Percentiles rank a stretch among this genome's conserved stretches.
These are phyloP conservation scores for Dicyrtoma fusca DNA, from an alignment of 2,888 invertebrate genomes.

Conservation along the genomic window DNA sequence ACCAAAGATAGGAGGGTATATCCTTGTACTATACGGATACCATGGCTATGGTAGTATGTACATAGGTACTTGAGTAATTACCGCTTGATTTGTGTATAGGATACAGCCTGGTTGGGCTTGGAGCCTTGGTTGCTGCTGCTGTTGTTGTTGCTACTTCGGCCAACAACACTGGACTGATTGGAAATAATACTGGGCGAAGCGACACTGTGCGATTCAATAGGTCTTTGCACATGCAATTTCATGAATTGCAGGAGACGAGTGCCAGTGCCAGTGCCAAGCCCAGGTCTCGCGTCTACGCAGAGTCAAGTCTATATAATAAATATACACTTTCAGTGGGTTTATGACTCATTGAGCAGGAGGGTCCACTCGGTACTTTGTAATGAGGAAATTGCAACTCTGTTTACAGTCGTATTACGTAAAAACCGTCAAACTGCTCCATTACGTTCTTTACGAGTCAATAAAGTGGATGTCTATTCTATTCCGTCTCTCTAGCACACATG, in stretches of 20 bases:
- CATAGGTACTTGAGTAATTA: no score
- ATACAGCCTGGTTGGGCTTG: no score
- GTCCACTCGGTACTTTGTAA: conserved; percentile 9
- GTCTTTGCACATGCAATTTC: conserved; percentile 25
- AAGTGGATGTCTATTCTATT: neutral
- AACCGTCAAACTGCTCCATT: conserved; percentile 18
- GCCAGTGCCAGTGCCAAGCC: no score
- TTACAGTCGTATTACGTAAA: conserved; percentile 8
- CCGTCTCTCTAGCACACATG: neutral
- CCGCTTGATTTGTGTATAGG: no score
- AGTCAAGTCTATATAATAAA: no score
- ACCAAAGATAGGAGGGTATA: no score
- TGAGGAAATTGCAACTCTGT: conserved; percentile 28
- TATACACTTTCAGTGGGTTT: conserved; percentile 18
- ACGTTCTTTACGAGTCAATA: conserved; percentile 20
- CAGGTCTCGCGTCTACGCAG: no score
- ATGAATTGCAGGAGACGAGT: neutral
- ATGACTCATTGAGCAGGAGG: conserved; percentile 29
- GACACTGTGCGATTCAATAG: no score
- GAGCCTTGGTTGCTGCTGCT: no score
- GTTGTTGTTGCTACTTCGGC: no score
- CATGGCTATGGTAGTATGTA: no score
- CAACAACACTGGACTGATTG: neutral
- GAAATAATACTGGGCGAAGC: neutral
- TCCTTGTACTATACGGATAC: no score